Evolutionary conservation across 2,888 invertebrate species (phyloP), one percentile per base, ranked within the genome.

Genomic region (Merodon equestris): DNA sequence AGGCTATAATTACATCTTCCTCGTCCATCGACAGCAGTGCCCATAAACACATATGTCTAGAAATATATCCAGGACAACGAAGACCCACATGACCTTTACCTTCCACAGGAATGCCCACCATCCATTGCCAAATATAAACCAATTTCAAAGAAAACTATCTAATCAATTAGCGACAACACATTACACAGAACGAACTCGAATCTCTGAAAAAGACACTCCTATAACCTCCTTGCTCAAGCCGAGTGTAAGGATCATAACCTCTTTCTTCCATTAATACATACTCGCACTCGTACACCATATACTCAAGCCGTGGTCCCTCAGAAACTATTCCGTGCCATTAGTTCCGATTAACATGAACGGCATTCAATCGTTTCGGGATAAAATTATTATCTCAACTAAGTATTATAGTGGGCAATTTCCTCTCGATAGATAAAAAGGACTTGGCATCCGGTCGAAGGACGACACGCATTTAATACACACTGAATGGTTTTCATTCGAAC

Each of bases 321-420:
- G 42, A 61, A 79, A 76, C 75, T 70, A 64, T 74, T 40, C 50
- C 64, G 58, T 50, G 54, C 74, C 79, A 79, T 79, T 74, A 79
- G 58, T 71, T 66, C 56, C 72, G 76, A 66, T 76, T 76, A 76
- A 50, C 56, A 42, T 60, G 54, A 66, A 76, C 40, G 45, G 50
- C 64, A 68, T 73, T 74, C 68, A 63, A 77, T 77, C 63, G 77
- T 48, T 58, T 57, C 57, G 10, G 50, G 73, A 77, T 77, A 73
- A 77, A 77, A 73, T 77, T 77, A 77, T 77, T 77, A 77, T 77
- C 73, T 53, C 36, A 17, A 27, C 67, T 73, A 73, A 77, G 73
- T 67, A 73, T 68, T 63, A 73, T 63, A 58, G 58, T 68, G 63
- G 67, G 67, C 58, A 57, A 72, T 77, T 77, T 77, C 13, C 53